Evolutionary conservation across 2,113 vertebrate species (phyloP).

Genomic region (Aviceda subcristata): DNA sequence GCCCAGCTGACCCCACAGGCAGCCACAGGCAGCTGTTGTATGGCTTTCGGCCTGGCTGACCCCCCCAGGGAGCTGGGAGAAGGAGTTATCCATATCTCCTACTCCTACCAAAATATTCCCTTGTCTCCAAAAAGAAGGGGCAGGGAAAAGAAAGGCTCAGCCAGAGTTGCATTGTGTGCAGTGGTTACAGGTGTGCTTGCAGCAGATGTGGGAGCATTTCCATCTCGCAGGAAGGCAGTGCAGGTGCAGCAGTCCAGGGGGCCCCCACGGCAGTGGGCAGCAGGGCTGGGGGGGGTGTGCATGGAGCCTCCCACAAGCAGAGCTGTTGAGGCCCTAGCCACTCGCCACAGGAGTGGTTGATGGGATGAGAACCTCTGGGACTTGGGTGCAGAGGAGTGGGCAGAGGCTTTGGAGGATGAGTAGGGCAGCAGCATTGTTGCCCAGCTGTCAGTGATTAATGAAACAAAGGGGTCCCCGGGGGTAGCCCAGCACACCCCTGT

Average conservation of each 20-base stretch:
- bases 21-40: accelerated
- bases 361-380: neutral
- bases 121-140: neutral
- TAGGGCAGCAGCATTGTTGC: neutral
- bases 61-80: neutral
- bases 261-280: no score
- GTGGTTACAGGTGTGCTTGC: no score
- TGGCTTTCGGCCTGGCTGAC: neutral
- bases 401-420: neutral
- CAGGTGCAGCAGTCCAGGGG: neutral
- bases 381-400: neutral
- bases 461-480: neutral
- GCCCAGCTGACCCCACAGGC: neutral
- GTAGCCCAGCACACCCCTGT: neutral
- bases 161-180: accelerated
- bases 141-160: neutral
- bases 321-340: neutral
- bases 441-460: no score
- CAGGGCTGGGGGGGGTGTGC: neutral
- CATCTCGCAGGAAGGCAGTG: accelerated
- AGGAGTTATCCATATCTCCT: neutral
- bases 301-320: accelerated
- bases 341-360: accelerated
- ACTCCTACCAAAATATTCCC: neutral
- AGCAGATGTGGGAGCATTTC: neutral